Conservation (phyloP, 2,888 invertebrate genomes). For the Mimachlamys varia region DNA sequence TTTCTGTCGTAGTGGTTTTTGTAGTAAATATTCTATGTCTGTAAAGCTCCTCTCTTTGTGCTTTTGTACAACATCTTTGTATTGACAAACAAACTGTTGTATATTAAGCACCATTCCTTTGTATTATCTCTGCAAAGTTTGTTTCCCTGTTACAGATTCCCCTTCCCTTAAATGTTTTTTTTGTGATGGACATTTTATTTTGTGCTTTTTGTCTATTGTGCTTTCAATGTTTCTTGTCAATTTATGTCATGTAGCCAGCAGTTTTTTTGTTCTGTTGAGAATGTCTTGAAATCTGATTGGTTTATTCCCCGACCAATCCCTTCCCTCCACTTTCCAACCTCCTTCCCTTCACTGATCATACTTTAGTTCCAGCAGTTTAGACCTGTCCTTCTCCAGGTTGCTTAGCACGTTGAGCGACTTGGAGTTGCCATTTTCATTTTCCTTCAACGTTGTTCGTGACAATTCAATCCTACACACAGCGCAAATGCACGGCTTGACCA, state of each 20-base stretch:
- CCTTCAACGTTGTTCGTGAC: conserved; percentile 6
- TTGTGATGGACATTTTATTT: background rate
- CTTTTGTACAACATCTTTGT: background rate
- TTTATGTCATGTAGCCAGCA: background rate
- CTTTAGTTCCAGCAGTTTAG: conserved; percentile 41
- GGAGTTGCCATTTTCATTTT: conserved; percentile 25
- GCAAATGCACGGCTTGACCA: conserved; percentile 46
- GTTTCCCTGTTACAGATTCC: background rate
- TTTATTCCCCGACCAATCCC: conserved; percentile 3
- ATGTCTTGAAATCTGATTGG: background rate
- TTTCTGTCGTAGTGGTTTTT: conserved; percentile 29
- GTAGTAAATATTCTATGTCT: background rate
- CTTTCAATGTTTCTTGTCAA: conserved; percentile 5
- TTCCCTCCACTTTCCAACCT: background rate
- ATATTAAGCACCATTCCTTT: background rate
- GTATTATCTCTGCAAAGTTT: background rate
- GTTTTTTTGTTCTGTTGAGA: background rate
- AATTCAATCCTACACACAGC: conserved; percentile 32
- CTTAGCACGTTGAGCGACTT: conserved; percentile 45
- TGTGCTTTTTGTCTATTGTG: conserved; percentile 20
- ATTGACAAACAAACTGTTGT: background rate
- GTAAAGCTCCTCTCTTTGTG: background rate
- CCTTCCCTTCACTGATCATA: background rate
- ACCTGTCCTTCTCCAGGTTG: conserved; percentile 39
- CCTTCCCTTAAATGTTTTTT: background rate